A percentile compares a stretch with the other conserved stretches of the same genome.
Evolutionary conservation across 2,113 vertebrate species (phyloP).

Genomic region (Odobenus rosmarus): DNA sequence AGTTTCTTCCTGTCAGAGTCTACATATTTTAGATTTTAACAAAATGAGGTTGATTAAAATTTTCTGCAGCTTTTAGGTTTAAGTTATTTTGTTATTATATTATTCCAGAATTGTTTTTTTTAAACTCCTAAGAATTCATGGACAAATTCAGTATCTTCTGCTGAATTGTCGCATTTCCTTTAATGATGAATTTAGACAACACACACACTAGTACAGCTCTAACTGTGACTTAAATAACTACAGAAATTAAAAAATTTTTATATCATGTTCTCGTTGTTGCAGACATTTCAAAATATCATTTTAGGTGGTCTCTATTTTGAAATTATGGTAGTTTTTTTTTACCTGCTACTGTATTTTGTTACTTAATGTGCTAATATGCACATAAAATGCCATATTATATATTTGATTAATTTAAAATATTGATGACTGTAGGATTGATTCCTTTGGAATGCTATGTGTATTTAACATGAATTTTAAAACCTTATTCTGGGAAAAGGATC

Average conservation of each 20-base stretch:
- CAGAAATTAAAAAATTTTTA: background rate
- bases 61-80: background rate
- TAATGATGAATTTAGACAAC: background rate
- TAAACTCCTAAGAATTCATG: background rate
- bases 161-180: background rate
- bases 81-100: background rate
- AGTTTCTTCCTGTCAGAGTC: background rate
- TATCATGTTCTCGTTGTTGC: background rate
- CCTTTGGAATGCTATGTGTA: background rate
- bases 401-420: constrained; percentile 6
- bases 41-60: background rate
- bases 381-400: background rate
- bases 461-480: constrained; percentile 46
- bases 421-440: background rate
- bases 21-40: background rate
- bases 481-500: background rate
- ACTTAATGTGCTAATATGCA: background rate
- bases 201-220: background rate
- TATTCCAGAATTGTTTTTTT: background rate
- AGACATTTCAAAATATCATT: background rate
- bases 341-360: background rate
- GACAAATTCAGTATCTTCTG: background rate
- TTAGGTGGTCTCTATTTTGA: background rate
- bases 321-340: background rate
- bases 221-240: background rate